phyloP scores from a whole-genome alignment of 2,888 invertebrate genomes.

The Cybosia mesomella region DNA sequence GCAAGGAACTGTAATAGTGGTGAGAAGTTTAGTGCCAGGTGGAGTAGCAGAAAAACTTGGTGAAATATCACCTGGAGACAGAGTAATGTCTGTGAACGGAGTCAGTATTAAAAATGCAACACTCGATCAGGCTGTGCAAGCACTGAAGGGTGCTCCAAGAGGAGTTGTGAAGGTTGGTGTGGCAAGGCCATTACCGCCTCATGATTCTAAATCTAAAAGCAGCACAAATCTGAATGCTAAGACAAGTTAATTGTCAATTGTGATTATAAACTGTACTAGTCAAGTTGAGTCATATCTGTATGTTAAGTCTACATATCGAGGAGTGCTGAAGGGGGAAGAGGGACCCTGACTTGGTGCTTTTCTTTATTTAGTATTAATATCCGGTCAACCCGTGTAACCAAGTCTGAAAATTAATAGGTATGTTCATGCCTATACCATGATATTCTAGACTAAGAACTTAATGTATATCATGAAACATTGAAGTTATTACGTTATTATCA shows the following conservation, averaged over 20 bases:
- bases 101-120: constrained; percentile 96
- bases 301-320: constrained; percentile 66
- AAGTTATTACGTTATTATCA: neutral
- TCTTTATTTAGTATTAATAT: constrained; percentile 1
- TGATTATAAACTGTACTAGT: constrained; percentile 73
- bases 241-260: constrained; percentile 75
- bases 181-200: constrained; percentile 92
- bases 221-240: constrained; percentile 75
- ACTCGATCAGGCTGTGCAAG: constrained; percentile 97
- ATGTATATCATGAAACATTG: neutral
- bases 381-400: neutral
- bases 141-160: constrained; percentile 96
- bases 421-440: neutral
- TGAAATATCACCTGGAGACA: constrained; percentile 97
- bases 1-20: constrained; percentile 98
- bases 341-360: constrained; percentile 4
- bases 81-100: constrained; percentile 96
- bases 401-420: neutral
- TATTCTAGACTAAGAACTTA: neutral
- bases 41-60: constrained; percentile 99
- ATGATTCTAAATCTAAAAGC: constrained; percentile 77
- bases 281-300: constrained; percentile 81
- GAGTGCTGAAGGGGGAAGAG: constrained; percentile 27
- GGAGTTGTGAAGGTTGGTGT: constrained; percentile 97
- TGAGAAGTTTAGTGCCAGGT: constrained; percentile 98